Evolutionary conservation across 2,888 invertebrate genomes (phyloP).

Genomic region (Fragum whitleyi): DNA sequence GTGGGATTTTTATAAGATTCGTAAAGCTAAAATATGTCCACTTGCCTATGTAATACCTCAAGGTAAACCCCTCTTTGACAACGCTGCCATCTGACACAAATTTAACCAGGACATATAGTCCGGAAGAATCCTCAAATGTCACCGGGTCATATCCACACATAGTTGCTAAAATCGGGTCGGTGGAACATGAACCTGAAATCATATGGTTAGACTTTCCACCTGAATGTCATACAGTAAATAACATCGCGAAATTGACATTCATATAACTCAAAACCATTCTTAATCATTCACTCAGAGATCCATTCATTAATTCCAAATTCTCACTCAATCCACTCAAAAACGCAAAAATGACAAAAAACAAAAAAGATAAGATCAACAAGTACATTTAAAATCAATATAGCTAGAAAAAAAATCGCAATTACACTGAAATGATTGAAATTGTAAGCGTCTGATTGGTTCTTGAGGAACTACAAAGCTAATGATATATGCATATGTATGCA

Average conservation of each 20-base stretch:
- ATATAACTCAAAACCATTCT: no score
- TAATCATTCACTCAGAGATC: no score
- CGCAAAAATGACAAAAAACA: no score
- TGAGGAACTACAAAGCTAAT: not conserved
- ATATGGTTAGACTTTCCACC: not conserved
- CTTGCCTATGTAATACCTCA: conserved; percentile 35
- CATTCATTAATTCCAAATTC: no score
- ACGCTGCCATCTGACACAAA: conserved; percentile 40
- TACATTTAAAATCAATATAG: no score
- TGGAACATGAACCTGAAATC: conserved; percentile 31
- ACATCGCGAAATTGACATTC: no score
- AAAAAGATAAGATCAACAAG: no score
- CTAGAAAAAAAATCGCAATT: no score
- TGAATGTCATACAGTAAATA: not conserved
- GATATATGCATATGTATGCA: not conserved
- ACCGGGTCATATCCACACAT: conserved; percentile 26
- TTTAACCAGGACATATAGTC: conserved; percentile 34
- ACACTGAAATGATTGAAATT: no score
- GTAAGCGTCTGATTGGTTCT: no score
- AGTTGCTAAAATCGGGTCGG: conserved; percentile 20
- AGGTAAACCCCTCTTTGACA: conserved; percentile 9
- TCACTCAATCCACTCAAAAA: not conserved
- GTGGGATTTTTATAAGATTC: no score
- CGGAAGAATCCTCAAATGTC: conserved; percentile 36
- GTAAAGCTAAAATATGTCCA: no score